Base-by-base conservation (phyloP, 1,140 invertebrate genomes). In the Wasmannia auropunctata region DNA sequence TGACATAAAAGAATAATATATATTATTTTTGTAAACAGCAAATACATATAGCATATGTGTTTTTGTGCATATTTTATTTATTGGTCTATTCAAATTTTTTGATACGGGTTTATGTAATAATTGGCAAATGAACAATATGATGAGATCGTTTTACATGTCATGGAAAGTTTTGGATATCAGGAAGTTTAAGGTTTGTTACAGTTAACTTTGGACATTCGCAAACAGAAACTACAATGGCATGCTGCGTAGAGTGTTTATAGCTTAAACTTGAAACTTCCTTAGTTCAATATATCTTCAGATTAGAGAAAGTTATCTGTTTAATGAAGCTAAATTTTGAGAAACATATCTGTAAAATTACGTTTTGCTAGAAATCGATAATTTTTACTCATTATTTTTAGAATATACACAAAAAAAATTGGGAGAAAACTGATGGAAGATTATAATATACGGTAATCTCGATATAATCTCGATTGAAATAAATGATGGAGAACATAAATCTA, bases 181-280 rank as follows among this genome's bases (percentile, higher is more conserved):
- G 8, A 81, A 72, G 65, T 72, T 81, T 72, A 72, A 81, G 34
- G 28, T 58, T 56, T 4, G 37, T 25, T 46, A 25, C 14, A 56
- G 19, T 28, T 43, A 31, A 67, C 65, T 81, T 72, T 37, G 19
- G 7, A 72, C 51, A 81, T 81, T 81, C 72, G 51, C 79, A 81
- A 72, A 69, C 14, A 43, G 40, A 34, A 25, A 51, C 25, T 11
- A 8, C 43, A 72, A 81, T 81, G 79, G 60, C 37, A 81, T 19
- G 25, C 22, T 58, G 34, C 16, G 16, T 51, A 16, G 31, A 46
- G 22, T 43, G 46, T 43, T 81, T 46, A 72, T 65, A 72, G 51
- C 7, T 25, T 1, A 40, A 19, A 0, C 51, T n/a, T 31, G 25
- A 34, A 65, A 72, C 79, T 56, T 72, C 11, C 10, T 31, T 34